phyloP scores from a whole-genome alignment of 2,797 vertebrate genomes.

The Coregonus suidteri region DNA sequence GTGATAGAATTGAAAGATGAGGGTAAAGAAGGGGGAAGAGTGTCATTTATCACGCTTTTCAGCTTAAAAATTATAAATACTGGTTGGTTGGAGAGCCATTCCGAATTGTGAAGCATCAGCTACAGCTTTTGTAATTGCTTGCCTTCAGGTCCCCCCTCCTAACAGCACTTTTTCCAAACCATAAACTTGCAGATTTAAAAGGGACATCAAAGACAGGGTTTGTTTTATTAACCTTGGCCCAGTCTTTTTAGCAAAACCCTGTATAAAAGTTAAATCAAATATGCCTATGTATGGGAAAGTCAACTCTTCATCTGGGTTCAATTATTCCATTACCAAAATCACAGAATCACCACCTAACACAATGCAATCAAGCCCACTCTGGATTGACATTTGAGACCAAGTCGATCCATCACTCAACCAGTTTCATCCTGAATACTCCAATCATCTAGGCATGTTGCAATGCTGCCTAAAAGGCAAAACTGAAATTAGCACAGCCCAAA shows the following conservation, averaged over 20 bases:
- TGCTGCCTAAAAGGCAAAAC: constrained; percentile 64
- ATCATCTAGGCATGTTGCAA: constrained; percentile 69
- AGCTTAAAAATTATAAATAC: constrained; percentile 48
- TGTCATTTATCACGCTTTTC: constrained; percentile 57
- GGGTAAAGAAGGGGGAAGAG: constrained; percentile 25
- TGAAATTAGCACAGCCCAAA: constrained; percentile 64
- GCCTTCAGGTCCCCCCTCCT: constrained; percentile 29
- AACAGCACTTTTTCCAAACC: constrained; percentile 35
- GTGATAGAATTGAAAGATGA: constrained; percentile 59
- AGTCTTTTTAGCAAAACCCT: no score
- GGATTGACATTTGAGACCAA: constrained; percentile 72
- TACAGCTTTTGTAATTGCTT: constrained; percentile 48
- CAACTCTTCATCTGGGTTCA: constrained; percentile 50
- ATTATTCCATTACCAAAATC: constrained; percentile 58
- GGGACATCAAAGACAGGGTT: constrained; percentile 27
- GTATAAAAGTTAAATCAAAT: no score
- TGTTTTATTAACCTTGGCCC: constrained; percentile 20
- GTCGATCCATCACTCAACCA: constrained; percentile 69
- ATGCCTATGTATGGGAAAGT: no score
- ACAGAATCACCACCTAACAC: constrained; percentile 63
- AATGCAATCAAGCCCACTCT: constrained; percentile 76
- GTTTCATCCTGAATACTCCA: constrained; percentile 72
- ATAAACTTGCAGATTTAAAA: constrained; percentile 43
- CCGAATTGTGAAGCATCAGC: constrained; percentile 38
- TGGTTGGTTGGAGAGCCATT: constrained; percentile 50